phyloP scores from a whole-genome alignment of 1,140 invertebrate genomes.

The Ganaspis sp. region DNA sequence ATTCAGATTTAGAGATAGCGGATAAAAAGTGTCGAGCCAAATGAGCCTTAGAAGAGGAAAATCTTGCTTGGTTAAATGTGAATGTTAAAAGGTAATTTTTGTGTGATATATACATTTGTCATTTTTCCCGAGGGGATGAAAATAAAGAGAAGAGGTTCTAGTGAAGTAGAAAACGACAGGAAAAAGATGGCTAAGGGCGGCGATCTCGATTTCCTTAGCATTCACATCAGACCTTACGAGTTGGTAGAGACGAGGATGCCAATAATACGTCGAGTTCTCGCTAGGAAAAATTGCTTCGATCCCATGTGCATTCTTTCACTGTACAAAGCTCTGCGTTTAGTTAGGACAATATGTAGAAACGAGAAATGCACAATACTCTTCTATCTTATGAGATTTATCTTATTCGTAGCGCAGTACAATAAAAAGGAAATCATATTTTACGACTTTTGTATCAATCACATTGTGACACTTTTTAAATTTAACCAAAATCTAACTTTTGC shows the following conservation, averaged over 20 bases:
- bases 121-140: neutral
- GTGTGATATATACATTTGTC: neutral
- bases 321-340: neutral
- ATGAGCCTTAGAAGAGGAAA: too few relatives aligned
- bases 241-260: neutral
- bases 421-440: neutral
- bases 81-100: neutral
- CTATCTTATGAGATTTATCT: neutral
- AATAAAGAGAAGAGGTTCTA: neutral
- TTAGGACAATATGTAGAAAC: conserved; percentile 2
- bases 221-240: neutral
- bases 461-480: too few relatives aligned
- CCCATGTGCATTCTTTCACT: neutral
- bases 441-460: too few relatives aligned
- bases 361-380: neutral
- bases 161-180: conserved; percentile 1
- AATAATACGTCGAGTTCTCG: conserved; percentile 13
- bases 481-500: too few relatives aligned
- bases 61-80: neutral
- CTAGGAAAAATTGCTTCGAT: conserved; percentile 3
- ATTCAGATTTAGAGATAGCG: too few relatives aligned
- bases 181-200: neutral
- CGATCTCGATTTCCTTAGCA: conserved; percentile 8
- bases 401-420: neutral
- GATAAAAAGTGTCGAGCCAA: too few relatives aligned